Evolutionary conservation across 2,888 invertebrate species (phyloP).

Genomic region (Lycophotia porphyrea): DNA sequence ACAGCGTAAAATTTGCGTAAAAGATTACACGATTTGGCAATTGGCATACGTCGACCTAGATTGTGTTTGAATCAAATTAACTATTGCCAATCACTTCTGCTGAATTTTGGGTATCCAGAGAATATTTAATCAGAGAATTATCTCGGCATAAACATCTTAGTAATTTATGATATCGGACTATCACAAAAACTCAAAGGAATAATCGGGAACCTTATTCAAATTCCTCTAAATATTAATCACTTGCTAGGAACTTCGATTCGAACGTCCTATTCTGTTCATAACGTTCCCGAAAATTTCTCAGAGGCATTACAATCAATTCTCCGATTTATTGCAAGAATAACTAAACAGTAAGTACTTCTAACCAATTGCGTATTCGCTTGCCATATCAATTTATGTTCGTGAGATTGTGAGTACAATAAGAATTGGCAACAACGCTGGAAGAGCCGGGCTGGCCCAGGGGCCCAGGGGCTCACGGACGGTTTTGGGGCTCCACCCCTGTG

Average conservation of each 20-base stretch:
- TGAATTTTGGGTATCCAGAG: background rate
- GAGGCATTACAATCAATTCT: slow-evolving; percentile 32
- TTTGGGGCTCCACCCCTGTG: slow-evolving; percentile 79
- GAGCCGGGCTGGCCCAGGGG: slow-evolving; percentile 61
- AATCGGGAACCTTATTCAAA: background rate
- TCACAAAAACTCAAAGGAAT: slow-evolving; percentile 14
- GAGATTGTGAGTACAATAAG: slow-evolving; percentile 65
- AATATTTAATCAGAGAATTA: background rate
- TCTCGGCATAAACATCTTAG: background rate
- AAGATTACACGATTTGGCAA: slow-evolving; percentile 48
- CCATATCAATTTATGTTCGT: slow-evolving; percentile 62
- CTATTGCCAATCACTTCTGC: slow-evolving; percentile 6
- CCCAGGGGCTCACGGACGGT: slow-evolving; percentile 65
- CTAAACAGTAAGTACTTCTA: slow-evolving; percentile 30
- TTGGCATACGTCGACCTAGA: slow-evolving; percentile 51
- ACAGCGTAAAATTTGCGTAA: slow-evolving; percentile 50
- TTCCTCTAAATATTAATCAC: slow-evolving; percentile 27
- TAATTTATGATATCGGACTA: background rate
- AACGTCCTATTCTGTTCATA: slow-evolving; percentile 24
- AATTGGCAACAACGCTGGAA: slow-evolving; percentile 64
- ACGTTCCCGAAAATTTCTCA: slow-evolving; percentile 20
- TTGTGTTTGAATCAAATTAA: slow-evolving; percentile 39
- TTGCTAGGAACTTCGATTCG: background rate
- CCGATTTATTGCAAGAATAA: slow-evolving; percentile 45
- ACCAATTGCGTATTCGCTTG: slow-evolving; percentile 61